Percentiles rank a stretch among this genome's conserved stretches.
These are phyloP conservation scores for Liodrosophila aerea DNA, from an alignment of 2,888 invertebrate species.

Conservation along the genomic window DNA sequence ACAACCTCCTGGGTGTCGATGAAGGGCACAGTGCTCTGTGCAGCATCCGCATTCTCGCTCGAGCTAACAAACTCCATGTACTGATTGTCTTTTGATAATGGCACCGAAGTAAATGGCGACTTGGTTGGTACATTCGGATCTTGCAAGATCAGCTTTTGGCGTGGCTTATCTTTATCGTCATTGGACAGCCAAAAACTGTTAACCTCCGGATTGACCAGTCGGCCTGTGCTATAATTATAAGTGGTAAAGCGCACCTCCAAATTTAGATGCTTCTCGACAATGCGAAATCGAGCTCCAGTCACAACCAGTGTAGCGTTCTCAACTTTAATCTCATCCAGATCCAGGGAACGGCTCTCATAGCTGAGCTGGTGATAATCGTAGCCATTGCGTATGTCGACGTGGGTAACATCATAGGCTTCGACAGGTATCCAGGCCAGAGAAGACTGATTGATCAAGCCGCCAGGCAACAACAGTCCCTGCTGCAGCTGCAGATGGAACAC, in stretches of 20 bases:
- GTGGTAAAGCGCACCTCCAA: constrained; percentile 90
- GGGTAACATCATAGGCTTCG: constrained; percentile 84
- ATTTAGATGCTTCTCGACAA: constrained; percentile 91
- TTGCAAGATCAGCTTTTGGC: constrained; percentile 84
- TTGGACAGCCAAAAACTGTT: constrained; percentile 91
- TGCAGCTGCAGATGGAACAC: constrained; percentile 92
- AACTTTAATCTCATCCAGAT: constrained; percentile 90
- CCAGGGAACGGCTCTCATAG: constrained; percentile 89
- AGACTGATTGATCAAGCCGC: constrained; percentile 85
- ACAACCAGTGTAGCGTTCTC: constrained; percentile 85
- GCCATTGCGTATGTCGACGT: constrained; percentile 84
- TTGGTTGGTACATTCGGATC: constrained; percentile 87
- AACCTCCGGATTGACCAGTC: constrained; percentile 84
- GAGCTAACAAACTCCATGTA: constrained; percentile 88
- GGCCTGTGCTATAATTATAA: constrained; percentile 90
- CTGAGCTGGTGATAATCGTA: constrained; percentile 89
- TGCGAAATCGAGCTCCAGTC: constrained; percentile 89
- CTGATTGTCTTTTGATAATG: constrained; percentile 86
- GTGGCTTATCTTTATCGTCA: constrained; percentile 84
- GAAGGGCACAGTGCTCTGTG: constrained; percentile 92
- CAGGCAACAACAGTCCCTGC: constrained; percentile 86
- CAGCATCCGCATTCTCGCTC: constrained; percentile 89
- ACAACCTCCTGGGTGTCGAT: constrained; percentile 89
- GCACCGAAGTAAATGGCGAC: constrained; percentile 82
- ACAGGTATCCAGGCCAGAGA: constrained; percentile 88